Evolutionary conservation across 1,140 invertebrate species (phyloP).

Genomic region (Drosophila arawakana): DNA sequence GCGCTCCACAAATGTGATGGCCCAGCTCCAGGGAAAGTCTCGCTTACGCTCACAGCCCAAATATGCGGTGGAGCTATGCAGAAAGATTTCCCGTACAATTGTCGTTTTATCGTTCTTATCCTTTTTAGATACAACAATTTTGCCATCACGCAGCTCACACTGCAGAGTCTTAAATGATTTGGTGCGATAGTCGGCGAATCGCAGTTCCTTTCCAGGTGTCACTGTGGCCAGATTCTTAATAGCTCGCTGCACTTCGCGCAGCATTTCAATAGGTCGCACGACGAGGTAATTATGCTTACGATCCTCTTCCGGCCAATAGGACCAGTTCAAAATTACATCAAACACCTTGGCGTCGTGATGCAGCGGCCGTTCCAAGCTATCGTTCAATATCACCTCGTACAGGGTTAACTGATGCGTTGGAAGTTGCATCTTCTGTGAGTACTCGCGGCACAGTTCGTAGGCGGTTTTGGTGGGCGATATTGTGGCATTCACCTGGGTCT

Average conservation of each 20-base stretch:
- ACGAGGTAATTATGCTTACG: constrained; percentile 92
- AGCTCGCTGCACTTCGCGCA: constrained; percentile 84
- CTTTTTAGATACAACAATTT: constrained; percentile 91
- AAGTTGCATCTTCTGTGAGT: constrained; percentile 87
- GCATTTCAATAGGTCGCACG: constrained; percentile 86
- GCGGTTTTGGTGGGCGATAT: constrained; percentile 91
- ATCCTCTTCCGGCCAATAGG: constrained; percentile 93
- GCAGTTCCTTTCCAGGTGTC: constrained; percentile 89
- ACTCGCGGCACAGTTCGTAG: constrained; percentile 89
- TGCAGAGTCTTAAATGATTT: constrained; percentile 91
- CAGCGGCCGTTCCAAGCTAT: constrained; percentile 89
- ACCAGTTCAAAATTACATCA: constrained; percentile 91
- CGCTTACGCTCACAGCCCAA: constrained; percentile 92
- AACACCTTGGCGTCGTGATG: constrained; percentile 90
- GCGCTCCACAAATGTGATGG: constrained; percentile 90
- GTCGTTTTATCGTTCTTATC: constrained; percentile 81
- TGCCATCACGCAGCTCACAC: constrained; percentile 92
- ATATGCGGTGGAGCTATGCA: constrained; percentile 86
- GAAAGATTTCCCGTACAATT: constrained; percentile 77
- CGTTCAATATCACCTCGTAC: constrained; percentile 91
- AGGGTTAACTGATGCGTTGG: constrained; percentile 88
- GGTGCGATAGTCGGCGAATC: constrained; percentile 90
- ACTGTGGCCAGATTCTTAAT: constrained; percentile 86
- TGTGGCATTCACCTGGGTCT: constrained; percentile 79
- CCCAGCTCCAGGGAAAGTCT: constrained; percentile 91